phyloP scores from a whole-genome alignment of 2,888 invertebrate species.

The Willowsia nigromaculata region DNA sequence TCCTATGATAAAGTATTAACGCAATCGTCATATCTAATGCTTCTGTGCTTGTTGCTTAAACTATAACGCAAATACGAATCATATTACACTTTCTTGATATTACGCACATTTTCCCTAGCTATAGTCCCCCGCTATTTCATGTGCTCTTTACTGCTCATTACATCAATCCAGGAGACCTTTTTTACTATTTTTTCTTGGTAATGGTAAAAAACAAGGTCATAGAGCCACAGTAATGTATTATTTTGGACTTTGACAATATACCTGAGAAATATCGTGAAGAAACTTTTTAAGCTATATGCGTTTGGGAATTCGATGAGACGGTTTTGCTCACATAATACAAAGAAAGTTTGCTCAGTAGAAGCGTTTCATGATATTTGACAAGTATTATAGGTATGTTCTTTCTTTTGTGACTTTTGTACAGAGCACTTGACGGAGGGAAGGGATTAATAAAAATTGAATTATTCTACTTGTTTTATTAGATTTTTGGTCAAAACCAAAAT shows the following conservation, averaged over 20 bases:
- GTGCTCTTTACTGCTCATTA: slow-evolving; percentile 56
- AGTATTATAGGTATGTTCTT: too few relatives aligned
- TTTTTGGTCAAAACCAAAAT: not conserved
- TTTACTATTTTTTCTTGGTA: slow-evolving; percentile 3
- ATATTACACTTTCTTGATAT: not conserved
- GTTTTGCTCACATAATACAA: not conserved
- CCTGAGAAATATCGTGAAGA: slow-evolving; percentile 27
- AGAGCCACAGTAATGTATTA: not conserved
- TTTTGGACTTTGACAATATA: not conserved
- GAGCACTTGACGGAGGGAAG: not conserved
- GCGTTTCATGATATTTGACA: too few relatives aligned
- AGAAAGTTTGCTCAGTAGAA: not conserved
- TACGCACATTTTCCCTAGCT: slow-evolving; percentile 23
- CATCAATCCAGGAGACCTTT: slow-evolving; percentile 39
- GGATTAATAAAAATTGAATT: slow-evolving; percentile 33
- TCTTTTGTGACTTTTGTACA: not conserved
- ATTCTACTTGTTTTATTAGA: not conserved
- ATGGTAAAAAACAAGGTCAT: not conserved
- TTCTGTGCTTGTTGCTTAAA: not conserved
- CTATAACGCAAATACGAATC: not conserved
- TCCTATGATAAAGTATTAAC: not conserved
- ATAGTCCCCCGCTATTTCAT: slow-evolving; percentile 13
- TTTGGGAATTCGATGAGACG: not conserved
- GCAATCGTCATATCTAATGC: not conserved
- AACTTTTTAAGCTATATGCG: not conserved